Conservation (phyloP, 2,888 invertebrate species). For the Pollenia labialis region DNA sequence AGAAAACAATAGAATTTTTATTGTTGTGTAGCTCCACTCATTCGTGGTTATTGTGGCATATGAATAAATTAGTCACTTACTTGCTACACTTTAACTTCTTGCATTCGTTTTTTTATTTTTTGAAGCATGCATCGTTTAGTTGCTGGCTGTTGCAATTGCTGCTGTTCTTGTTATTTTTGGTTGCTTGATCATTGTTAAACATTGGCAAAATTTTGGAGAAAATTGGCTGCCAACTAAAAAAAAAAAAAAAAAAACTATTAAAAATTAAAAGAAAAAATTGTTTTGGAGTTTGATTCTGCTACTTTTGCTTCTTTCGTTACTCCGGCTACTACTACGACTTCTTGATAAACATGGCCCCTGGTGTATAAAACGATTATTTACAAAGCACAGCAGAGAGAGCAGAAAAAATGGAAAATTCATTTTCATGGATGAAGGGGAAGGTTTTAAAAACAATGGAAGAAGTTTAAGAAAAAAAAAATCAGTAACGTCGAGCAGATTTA, state of each 20-base stretch:
- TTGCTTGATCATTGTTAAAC: conserved; percentile 58
- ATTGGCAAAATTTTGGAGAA: conserved; percentile 65
- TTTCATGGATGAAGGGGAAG: background rate
- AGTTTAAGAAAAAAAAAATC: conserved; percentile 27
- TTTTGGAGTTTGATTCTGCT: conserved; percentile 21
- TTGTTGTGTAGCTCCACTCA: conserved; percentile 39
- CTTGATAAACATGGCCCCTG: conserved; percentile 64
- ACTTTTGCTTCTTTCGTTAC: conserved; percentile 10
- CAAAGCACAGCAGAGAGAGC: conserved; percentile 40
- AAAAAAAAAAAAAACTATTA: conserved; percentile 10
- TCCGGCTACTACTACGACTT: conserved; percentile 24
- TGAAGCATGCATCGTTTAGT: conserved; percentile 2
- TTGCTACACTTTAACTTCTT: conserved; percentile 65
- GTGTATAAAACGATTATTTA: conserved; percentile 65
- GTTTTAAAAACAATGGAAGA: conserved; percentile 31
- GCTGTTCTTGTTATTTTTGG: background rate
- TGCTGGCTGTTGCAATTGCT: conserved; percentile 5
- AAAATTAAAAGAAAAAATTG: conserved; percentile 6
- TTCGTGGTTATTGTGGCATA: conserved; percentile 64
- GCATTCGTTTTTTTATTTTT: background rate
- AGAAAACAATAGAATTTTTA: conserved; percentile 57
- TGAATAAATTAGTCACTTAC: conserved; percentile 70
- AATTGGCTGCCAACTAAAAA: conserved; percentile 66
- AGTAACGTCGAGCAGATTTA: conserved; percentile 45
- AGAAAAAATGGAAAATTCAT: conserved; percentile 1